phyloP scores from a whole-genome alignment of 35 echinoderm and acorn worm genomes.

The Ophiothrix spiculata region DNA sequence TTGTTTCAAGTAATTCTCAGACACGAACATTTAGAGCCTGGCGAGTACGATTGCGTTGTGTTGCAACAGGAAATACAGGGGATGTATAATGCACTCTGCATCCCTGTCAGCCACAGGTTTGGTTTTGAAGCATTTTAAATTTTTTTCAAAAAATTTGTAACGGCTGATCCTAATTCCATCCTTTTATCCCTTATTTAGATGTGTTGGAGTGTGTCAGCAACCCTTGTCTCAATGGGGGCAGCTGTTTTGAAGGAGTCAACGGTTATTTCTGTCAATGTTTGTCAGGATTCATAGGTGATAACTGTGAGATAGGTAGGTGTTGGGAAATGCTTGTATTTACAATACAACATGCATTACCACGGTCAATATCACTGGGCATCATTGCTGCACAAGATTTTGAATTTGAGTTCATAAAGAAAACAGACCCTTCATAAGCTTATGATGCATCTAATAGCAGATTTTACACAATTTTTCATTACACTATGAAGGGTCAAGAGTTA shows the following conservation, averaged over 20 bases:
- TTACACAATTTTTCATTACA: neutral
- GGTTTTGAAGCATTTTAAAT: neutral
- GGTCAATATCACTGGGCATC: neutral
- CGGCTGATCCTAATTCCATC: neutral
- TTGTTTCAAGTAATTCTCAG: too few relatives aligned
- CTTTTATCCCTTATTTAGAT: conserved; percentile 15
- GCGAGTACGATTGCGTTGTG: neutral
- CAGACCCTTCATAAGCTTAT: neutral
- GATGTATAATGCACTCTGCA: neutral
- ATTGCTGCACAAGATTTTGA: neutral
- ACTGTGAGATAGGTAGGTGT: conserved; percentile 45
- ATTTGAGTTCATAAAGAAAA: neutral
- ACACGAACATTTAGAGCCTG: too few relatives aligned
- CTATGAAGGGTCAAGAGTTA: neutral
- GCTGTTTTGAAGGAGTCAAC: conserved; percentile 32
- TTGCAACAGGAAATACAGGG: neutral
- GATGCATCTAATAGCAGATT: neutral
- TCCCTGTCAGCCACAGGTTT: neutral
- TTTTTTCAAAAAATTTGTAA: neutral
- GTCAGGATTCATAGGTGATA: conserved; percentile 22
- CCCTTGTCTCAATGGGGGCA: conserved; percentile 45
- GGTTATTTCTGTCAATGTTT: conserved; percentile 38
- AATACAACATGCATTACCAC: neutral
- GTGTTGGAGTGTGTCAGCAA: conserved; percentile 50
- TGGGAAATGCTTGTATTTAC: neutral